Percentiles rank a stretch among this genome's conserved stretches.
phyloP scores from a whole-genome alignment of 2,797 vertebrate genomes.

The Adelosebastes latens region DNA sequence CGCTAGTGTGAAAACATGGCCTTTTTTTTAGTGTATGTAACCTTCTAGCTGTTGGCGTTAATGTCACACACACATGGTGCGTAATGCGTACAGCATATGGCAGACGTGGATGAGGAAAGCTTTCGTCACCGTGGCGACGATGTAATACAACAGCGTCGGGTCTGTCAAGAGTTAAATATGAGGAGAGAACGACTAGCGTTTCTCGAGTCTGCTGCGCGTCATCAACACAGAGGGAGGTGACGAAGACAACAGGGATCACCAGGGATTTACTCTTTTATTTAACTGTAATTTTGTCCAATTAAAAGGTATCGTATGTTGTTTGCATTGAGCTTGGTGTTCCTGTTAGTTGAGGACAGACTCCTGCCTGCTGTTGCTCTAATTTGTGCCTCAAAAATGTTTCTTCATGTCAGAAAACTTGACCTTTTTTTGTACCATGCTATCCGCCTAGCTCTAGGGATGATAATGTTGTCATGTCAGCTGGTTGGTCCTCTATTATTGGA shows the following conservation, averaged over 20 bases:
- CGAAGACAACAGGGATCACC: neutral
- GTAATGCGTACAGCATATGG: conserved; percentile 77
- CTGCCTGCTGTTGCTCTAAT: neutral
- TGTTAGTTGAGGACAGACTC: neutral
- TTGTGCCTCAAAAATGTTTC: neutral
- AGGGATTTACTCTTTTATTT: neutral
- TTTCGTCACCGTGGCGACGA: conserved; percentile 67
- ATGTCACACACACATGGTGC: conserved; percentile 60
- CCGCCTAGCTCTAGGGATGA: too few relatives aligned
- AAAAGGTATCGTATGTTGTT: neutral
- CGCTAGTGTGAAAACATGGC: conserved; percentile 74
- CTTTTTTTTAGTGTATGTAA: conserved; percentile 66
- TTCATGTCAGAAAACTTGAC: neutral
- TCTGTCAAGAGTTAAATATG: conserved; percentile 61
- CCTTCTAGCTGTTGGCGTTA: conserved; percentile 67
- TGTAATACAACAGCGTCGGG: conserved; percentile 24
- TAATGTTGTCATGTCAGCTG: neutral
- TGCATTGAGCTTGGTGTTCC: too few relatives aligned
- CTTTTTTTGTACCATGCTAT: neutral
- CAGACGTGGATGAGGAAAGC: conserved; percentile 62
- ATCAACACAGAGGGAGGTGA: conserved; percentile 11
- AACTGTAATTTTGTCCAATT: neutral
- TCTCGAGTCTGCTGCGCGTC: conserved; percentile 43
- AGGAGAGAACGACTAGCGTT: conserved; percentile 55
- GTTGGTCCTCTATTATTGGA: neutral